Evolutionary conservation across 2,797 vertebrate species (phyloP), one percentile per base, ranked within the genome.

Genomic region (Vultur gryphus): DNA sequence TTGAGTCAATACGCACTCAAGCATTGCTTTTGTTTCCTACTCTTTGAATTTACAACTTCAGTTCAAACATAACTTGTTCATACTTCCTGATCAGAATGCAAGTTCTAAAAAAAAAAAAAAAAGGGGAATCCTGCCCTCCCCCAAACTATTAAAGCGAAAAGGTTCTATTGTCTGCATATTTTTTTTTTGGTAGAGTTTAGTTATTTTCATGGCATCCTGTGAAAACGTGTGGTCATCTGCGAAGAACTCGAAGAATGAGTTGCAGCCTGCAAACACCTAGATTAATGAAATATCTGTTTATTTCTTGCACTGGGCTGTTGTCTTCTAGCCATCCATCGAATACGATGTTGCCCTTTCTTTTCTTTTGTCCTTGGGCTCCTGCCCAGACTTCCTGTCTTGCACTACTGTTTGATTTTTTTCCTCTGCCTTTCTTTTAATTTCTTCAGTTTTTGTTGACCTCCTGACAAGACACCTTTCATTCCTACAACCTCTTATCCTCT

Each of bases 81-180:
- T 54, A 44, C 16, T 61, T 6, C 3, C 3, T 5, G 17, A 51
- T 17, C 28, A 31, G n/a, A n/a, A 9, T 2, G 10, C 21, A 52
- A 73, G 11, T 31, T 83, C 16, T 37, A 5, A 77, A 80, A 70
- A 65, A 35, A 21, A 7, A 3, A 62, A 35, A 24, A 37, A 16
- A 10, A 6, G 2, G 5, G 11, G 5, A n/a, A n/a, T n/a, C n/a
- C n/a, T 73, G 35, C 48, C 33, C 7, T 37, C 5, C 11, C 1
- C 1, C 5, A 17, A 29, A 1, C 5, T 29, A 8, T 41, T 61
- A 7, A 41, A 70, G 25, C 3, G 7, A 37, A 75, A 79, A 52
- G 2, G 2, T 61, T 64, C 26, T 52, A 0, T 81, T 82, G 18
- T 49, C 66, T 91, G 64, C 15, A 6, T 37, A 6, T 9, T 49